Evolutionary conservation across 1,140 invertebrate genomes (phyloP).

Genomic region (Lepidurus packardi): DNA sequence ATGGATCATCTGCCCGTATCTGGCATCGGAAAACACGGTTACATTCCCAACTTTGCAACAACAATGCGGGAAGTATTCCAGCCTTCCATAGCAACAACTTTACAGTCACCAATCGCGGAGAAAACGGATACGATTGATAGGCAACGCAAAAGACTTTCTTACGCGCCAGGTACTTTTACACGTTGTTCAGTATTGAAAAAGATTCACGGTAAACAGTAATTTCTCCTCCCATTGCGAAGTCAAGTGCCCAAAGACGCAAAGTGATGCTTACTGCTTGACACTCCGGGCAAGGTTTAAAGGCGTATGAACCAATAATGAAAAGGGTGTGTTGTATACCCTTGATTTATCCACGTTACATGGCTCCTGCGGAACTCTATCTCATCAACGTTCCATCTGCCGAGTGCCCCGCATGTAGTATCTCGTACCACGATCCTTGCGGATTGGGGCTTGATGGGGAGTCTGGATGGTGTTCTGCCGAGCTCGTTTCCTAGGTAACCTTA

Average conservation of each 20-base stretch:
- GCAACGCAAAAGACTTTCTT: background rate
- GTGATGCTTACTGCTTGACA: too few species aligned
- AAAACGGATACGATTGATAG: too few species aligned
- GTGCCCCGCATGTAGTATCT: background rate
- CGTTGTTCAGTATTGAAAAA: too few species aligned
- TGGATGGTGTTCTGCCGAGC: background rate
- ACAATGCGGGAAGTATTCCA: constrained; percentile 5
- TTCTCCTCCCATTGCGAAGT: too few species aligned
- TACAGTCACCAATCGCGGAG: background rate
- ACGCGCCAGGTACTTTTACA: background rate
- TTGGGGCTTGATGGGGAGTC: background rate
- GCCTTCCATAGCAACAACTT: background rate
- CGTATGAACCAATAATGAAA: too few species aligned
- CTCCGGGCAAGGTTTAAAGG: too few species aligned
- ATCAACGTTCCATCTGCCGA: constrained; percentile 8
- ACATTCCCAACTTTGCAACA: background rate
- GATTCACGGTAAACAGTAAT: too few species aligned
- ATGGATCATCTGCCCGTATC: background rate
- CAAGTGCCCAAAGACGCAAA: too few species aligned
- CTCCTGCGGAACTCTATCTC: background rate
- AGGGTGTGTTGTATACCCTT: background rate
- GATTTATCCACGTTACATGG: background rate
- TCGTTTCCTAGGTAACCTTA: constrained; percentile 18
- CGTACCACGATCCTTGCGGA: background rate
- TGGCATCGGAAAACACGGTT: background rate